Percentiles rank a stretch among this genome's conserved stretches.
phyloP scores from a whole-genome alignment of 2,888 invertebrate genomes.

The Microplitis manilae region DNA sequence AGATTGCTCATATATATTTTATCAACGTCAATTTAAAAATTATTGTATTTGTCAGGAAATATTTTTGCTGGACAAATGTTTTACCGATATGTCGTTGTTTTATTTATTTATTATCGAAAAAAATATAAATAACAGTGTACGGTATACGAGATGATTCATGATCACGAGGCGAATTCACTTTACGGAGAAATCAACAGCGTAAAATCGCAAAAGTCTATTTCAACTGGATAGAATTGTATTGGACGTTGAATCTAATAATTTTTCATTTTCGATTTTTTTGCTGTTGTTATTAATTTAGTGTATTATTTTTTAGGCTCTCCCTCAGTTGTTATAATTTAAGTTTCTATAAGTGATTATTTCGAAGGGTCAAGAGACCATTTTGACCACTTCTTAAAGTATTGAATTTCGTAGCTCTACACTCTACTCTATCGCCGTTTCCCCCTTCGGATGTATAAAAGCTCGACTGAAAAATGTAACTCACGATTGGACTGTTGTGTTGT shows the following conservation, averaged over 20 bases:
- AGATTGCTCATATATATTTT: conserved; percentile 15
- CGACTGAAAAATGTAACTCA: conserved; percentile 49
- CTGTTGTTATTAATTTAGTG: neutral
- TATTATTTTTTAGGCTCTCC: neutral
- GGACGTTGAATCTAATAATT: conserved; percentile 34
- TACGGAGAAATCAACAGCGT: conserved; percentile 7
- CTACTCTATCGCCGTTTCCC: conserved; percentile 36
- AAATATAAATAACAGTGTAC: conserved; percentile 9
- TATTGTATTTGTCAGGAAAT: conserved; percentile 16
- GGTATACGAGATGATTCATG: conserved; percentile 48
- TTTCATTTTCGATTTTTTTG: conserved; percentile 29
- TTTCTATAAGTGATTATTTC: conserved; percentile 45
- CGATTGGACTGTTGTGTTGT: conserved; percentile 29
- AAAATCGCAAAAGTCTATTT: conserved; percentile 1
- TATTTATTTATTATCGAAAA: conserved; percentile 35
- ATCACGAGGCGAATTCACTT: conserved; percentile 34
- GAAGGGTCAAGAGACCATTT: conserved; percentile 35
- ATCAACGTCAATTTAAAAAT: conserved; percentile 33
- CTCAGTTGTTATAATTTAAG: conserved; percentile 38
- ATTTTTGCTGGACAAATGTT: conserved; percentile 46
- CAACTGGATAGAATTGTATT: conserved; percentile 18
- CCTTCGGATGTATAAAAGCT: conserved; percentile 43
- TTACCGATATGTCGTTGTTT: conserved; percentile 39
- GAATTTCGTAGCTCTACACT: conserved; percentile 30
- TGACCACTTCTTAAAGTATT: conserved; percentile 40